Evolutionary conservation across 2,888 invertebrate species (phyloP).

Genomic region (Heliconius hortense): DNA sequence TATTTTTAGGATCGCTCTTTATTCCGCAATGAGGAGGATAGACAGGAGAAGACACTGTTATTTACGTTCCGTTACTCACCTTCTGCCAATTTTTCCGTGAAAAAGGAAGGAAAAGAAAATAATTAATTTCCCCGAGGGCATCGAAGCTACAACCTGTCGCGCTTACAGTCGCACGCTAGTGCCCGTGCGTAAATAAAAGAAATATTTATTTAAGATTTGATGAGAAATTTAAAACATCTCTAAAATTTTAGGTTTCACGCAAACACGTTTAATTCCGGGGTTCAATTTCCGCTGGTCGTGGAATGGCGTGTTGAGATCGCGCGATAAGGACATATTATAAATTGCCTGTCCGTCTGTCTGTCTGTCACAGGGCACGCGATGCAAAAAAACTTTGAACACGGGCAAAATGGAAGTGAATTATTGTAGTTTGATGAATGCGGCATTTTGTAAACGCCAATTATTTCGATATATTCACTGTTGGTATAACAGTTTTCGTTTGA

Average conservation of each 20-base stretch:
- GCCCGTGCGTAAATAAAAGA: neutral
- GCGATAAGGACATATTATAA: conserved; percentile 80
- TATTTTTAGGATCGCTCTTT: too few relatives aligned
- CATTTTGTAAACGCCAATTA: conserved; percentile 17
- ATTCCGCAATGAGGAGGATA: too few relatives aligned
- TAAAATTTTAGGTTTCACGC: conserved; percentile 5
- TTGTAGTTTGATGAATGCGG: conserved; percentile 30
- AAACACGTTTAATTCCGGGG: conserved; percentile 33
- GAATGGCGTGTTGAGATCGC: conserved; percentile 61
- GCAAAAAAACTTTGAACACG: conserved; percentile 64
- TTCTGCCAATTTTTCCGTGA: too few relatives aligned
- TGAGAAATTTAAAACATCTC: neutral
- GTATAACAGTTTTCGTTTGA: neutral
- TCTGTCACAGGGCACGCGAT: conserved; percentile 78
- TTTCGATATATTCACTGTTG: neutral
- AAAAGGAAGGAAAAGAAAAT: too few relatives aligned
- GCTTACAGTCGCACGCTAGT: too few relatives aligned
- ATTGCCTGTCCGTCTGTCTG: conserved; percentile 79
- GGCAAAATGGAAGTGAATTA: conserved; percentile 21
- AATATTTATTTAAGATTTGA: neutral
- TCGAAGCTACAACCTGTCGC: too few relatives aligned
- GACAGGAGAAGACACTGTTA: too few relatives aligned
- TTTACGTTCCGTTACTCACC: too few relatives aligned
- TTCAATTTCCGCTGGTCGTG: conserved; percentile 48
- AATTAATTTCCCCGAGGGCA: too few relatives aligned